These are phyloP conservation scores for Phortica variegata DNA, from an alignment of 1,140 invertebrate genomes.

Conservation along the genomic window DNA sequence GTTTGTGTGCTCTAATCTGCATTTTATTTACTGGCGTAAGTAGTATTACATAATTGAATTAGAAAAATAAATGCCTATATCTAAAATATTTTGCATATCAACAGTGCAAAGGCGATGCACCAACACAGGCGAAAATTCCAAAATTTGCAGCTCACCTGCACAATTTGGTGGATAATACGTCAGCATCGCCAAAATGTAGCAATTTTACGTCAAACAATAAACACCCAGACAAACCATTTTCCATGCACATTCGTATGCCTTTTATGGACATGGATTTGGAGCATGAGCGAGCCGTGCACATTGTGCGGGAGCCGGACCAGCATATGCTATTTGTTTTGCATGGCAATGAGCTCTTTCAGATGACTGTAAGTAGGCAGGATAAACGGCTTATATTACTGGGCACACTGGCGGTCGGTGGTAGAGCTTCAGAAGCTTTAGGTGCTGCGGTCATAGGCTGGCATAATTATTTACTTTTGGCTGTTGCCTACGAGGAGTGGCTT, in stretches of 20 bases:
- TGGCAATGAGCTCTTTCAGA: conserved; percentile 34
- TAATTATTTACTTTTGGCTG: conserved; percentile 30
- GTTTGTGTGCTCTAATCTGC: no score
- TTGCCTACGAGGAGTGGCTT: conserved; percentile 31
- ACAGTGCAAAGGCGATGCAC: no score
- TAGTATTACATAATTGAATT: no score
- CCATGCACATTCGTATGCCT: conserved; percentile 34
- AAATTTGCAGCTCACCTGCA: no score
- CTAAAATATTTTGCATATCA: no score
- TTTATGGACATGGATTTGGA: conserved; percentile 43
- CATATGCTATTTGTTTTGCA: conserved; percentile 36
- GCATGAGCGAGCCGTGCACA: conserved; percentile 23
- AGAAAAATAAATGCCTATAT: no score
- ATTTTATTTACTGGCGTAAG: no score
- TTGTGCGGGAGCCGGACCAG: conserved; percentile 27
- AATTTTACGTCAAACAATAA: no score
- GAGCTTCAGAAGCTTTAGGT: conserved; percentile 6
- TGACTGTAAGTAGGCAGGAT: conserved; percentile 26
- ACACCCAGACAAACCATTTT: no score
- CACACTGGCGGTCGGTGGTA: conserved; percentile 20
- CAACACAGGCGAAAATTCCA: no score
- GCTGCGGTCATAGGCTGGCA: conserved; percentile 36
- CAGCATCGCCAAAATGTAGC: no score
- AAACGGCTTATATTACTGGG: conserved; percentile 37
- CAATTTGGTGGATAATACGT: no score